A percentile compares a stretch with the other conserved stretches of the same genome.
These are phyloP conservation scores for silkworm (Bombyx mori) DNA, from an alignment of 1,140 invertebrate species.

Conservation along the genomic window ASM3026992v2 NC_085127.1:11431501-11432000, in stretches of 20 bases:
- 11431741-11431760: background rate
- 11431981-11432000: conserved; percentile 36
- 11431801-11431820: conserved; percentile 73
- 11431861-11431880: conserved; percentile 70
- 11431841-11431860: conserved; percentile 74
- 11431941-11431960: conserved; percentile 26
- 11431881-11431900: conserved; percentile 20
- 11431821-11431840: conserved; percentile 75
- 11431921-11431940: conserved; percentile 7
- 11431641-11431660: no score
- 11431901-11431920: conserved; percentile 7
- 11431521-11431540: no score
- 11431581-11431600: no score
- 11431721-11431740: background rate
- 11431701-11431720: background rate
- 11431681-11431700: no score
- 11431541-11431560: no score
- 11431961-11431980: conserved; percentile 11
- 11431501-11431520: no score
- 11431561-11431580: no score
- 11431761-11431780: background rate
- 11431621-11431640: no score
- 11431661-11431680: no score
- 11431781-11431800: conserved; percentile 72
- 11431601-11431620: no score